phyloP scores from a whole-genome alignment of 2,797 vertebrate genomes.

The Lerista edwardsae region DNA sequence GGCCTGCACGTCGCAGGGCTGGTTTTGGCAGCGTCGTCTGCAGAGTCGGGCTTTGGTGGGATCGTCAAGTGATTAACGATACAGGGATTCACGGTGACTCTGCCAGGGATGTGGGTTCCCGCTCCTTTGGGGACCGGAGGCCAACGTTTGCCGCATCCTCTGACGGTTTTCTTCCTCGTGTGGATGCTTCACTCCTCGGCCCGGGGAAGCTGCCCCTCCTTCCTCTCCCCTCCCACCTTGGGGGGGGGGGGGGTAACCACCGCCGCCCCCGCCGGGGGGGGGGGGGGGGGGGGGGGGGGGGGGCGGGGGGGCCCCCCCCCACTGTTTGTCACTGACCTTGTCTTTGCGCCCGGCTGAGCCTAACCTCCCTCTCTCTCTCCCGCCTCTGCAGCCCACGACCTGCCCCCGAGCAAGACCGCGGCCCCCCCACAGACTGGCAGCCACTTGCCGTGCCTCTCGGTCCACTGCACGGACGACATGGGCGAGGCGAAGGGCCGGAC shows the following conservation, averaged over 20 bases:
- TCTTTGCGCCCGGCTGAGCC: not conserved
- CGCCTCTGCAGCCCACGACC: conserved; percentile 85
- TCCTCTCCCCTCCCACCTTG: too few relatives aligned
- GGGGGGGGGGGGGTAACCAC: too few relatives aligned
- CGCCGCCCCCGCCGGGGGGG: too few relatives aligned
- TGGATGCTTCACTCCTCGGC: too few relatives aligned
- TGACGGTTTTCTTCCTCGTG: too few relatives aligned
- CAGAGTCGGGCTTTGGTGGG: not conserved
- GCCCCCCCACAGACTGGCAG: conserved; percentile 82
- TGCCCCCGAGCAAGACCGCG: conserved; percentile 86
- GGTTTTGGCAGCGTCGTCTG: not conserved
- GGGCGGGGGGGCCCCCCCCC: too few relatives aligned
- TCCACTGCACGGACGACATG: conserved; percentile 97
- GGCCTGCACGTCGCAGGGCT: not conserved
- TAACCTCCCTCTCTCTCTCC: conserved; percentile 62
- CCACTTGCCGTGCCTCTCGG: conserved; percentile 97
- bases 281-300: too few relatives aligned
- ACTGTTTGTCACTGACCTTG: not conserved
- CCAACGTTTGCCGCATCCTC: not conserved
- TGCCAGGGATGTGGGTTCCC: not conserved
- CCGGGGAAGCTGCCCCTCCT: too few relatives aligned
- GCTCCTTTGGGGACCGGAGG: not conserved
- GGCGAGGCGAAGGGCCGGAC: conserved; percentile 90
- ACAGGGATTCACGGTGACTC: too few relatives aligned
- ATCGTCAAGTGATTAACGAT: not conserved